These are phyloP conservation scores for Alentia gelatinosa DNA, from an alignment of 2,888 invertebrate genomes.

Conservation along the genomic window DNA sequence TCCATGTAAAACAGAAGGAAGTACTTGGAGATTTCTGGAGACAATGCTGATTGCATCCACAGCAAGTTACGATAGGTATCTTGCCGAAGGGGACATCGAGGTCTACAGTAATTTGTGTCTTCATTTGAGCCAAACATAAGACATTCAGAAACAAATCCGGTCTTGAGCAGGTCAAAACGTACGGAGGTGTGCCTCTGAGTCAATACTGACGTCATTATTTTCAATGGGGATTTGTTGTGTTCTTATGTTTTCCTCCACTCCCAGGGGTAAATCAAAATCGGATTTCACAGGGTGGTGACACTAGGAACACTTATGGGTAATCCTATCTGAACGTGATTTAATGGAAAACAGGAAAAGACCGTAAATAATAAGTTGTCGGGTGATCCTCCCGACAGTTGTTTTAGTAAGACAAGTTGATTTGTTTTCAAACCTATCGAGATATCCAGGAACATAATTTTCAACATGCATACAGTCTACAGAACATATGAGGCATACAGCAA, in stretches of 20 bases:
- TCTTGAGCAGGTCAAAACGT: not conserved
- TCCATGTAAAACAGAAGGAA: not conserved
- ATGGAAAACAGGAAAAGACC: not conserved
- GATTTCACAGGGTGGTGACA: too few species aligned
- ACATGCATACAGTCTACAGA: too few species aligned
- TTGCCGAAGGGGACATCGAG: not conserved
- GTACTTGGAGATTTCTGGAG: not conserved
- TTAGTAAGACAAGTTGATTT: not conserved
- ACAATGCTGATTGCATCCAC: not conserved
- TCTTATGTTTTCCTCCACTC: not conserved
- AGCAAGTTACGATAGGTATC: not conserved
- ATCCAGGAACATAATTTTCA: too few species aligned
- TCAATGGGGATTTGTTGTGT: not conserved
- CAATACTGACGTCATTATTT: not conserved
- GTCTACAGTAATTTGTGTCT: not conserved
- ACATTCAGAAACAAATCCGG: not conserved
- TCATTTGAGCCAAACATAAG: not conserved
- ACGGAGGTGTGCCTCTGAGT: not conserved
- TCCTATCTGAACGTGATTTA: too few species aligned
- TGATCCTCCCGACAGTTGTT: constrained; percentile 8
- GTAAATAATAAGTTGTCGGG: not conserved
- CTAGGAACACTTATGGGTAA: too few species aligned
- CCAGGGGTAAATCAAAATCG: not conserved
- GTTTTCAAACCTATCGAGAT: not conserved
- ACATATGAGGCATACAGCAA: too few species aligned